Conservation (phyloP, 1,140 invertebrate species). For the Lasioglossum albipes region DNA sequence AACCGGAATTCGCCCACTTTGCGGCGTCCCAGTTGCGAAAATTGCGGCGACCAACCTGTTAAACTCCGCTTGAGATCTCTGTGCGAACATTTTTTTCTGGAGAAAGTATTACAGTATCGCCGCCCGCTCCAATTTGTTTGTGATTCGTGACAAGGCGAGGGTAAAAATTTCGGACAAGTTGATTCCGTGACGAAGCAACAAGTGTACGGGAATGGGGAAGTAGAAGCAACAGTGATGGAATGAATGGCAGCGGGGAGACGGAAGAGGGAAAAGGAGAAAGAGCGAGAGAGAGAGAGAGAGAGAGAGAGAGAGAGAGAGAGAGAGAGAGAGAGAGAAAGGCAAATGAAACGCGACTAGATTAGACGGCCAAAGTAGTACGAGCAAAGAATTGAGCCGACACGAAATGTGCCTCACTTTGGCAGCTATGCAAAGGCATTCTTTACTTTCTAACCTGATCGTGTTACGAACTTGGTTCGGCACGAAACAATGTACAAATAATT, state of each 20-base stretch:
- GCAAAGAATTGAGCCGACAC: constrained; percentile 29
- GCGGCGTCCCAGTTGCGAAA: too few species aligned
- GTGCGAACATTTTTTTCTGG: not conserved
- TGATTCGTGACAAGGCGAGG: not conserved
- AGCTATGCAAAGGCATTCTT: constrained; percentile 20
- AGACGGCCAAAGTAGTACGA: constrained; percentile 25
- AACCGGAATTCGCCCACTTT: too few species aligned
- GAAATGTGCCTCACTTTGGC: constrained; percentile 9
- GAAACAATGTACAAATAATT: not conserved
- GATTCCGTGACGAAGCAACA: constrained; percentile 49
- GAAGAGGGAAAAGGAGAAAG: not conserved
- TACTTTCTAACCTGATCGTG: constrained; percentile 22
- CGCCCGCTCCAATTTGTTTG: not conserved
- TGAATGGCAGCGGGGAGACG: not conserved
- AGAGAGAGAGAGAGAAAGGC: constrained; percentile 9
- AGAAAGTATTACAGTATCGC: not conserved
- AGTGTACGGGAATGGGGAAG: constrained; percentile 32
- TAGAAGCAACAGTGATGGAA: not conserved
- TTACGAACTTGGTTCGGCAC: not conserved
- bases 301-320: too few species aligned
- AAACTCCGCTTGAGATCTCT: not conserved
- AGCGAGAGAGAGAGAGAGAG: constrained; percentile 9
- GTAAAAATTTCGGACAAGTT: constrained; percentile 31
- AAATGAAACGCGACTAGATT: constrained; percentile 23
- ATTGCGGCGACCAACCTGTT: not conserved